Base-by-base conservation (phyloP, 2,113 vertebrate genomes). In the Dasyprocta punctata region DNA sequence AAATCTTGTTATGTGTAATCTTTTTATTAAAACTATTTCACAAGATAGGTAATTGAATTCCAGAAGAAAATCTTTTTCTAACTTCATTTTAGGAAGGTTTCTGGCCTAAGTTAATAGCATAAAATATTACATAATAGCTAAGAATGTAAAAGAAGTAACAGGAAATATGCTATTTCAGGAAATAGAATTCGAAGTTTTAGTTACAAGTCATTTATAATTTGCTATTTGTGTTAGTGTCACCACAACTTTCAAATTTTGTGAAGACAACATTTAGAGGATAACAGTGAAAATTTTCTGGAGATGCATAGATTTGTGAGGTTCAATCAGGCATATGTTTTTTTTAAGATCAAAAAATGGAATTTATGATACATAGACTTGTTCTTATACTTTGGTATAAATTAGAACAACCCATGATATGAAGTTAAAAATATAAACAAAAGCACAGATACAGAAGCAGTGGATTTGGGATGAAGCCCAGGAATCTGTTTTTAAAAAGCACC, bases 61-160 rank as follows among this genome's bases (percentile, higher is more conserved):
- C 4, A 96, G 71, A 92, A 61, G 77, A 86, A 95, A 95, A 86
- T 10, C 54, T 41, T 65, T 63, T 90, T 89, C 44, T 61, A 65
- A 58, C 4, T 71, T 92, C 9, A 71, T 80, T 89, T 86, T 49
- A 67, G 26, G 56, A 47, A 86, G 56, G 17, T 90, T 80, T 91
- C 16, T 83, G 5, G 12, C 44, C 14, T 47, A 77, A 16, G 24
- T 77, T 47, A 47, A 77, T 77, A 52, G 28, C 44, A 73, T 75
- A 84, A 92, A 71, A 9, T 65, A 60, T 89, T 33, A 38, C 13
- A 36, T 65, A 65, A 63, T 22, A 83, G n/a, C 19, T 91, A 91
- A 94, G 33, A 85, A 54, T 63, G 10, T 84, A 63, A 85, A 93
- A 90, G 47, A 65, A 83, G 12, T 84, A 84, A 75, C 12, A 89